Evolutionary conservation across 2,113 vertebrate species (phyloP).

Genomic region (cattle (Bos taurus)): DNA sequence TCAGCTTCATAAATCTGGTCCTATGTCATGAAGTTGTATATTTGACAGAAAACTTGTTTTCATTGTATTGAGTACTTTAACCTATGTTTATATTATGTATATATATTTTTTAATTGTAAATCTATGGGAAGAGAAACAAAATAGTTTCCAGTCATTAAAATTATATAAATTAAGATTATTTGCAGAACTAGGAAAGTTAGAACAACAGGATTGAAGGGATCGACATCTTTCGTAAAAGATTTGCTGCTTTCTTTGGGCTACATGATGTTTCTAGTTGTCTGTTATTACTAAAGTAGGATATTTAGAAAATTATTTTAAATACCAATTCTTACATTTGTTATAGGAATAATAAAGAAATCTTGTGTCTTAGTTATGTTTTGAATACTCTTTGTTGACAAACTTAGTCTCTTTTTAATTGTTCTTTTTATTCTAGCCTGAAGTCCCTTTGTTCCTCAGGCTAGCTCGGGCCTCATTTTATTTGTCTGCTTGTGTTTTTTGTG

Average conservation of each 20-base stretch:
- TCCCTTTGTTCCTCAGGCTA: background rate
- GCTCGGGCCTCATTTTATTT: background rate
- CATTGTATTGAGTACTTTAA: background rate
- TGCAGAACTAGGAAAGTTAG: background rate
- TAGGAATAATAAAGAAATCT: background rate
- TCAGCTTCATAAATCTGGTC: background rate
- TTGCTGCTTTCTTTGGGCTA: background rate
- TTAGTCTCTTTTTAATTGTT: background rate
- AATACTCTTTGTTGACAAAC: background rate
- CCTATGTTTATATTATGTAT: background rate
- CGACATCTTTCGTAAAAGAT: background rate
- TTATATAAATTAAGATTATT: background rate
- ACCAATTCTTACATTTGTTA: background rate
- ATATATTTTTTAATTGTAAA: background rate
- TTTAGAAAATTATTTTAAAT: background rate
- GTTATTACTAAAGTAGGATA: background rate
- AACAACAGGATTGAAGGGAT: background rate
- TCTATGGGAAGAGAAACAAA: background rate
- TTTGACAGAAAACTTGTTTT: background rate
- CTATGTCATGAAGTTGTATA: background rate
- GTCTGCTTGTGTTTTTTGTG: background rate
- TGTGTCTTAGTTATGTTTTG: background rate
- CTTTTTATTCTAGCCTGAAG: background rate
- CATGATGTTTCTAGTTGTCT: background rate
- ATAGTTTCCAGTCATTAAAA: background rate